These are phyloP conservation scores for Sphyrna mokarran DNA, from an alignment of 2,113 vertebrate genomes.

Conservation along the genomic window DNA sequence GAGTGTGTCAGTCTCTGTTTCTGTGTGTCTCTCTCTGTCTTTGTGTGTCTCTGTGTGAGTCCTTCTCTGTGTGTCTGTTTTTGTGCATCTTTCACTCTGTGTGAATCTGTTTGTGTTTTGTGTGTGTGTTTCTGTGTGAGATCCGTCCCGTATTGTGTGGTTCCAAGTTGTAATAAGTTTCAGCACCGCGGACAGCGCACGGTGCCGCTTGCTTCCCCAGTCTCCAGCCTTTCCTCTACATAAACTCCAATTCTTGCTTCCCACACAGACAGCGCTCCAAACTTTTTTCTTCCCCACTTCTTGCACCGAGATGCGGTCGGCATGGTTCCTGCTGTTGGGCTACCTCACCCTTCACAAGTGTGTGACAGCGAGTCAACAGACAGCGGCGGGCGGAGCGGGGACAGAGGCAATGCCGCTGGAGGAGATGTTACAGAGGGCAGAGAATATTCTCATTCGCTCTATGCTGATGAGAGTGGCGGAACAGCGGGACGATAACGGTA, in stretches of 20 bases:
- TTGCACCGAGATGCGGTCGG: constrained; percentile 58
- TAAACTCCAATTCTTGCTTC: neutral
- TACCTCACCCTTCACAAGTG: constrained; percentile 44
- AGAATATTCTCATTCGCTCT: constrained; percentile 61
- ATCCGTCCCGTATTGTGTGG: neutral
- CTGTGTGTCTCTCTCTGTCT: neutral
- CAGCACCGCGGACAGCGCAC: neutral
- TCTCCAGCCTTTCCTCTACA: neutral
- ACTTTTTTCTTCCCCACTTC: neutral
- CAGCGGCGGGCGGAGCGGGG: constrained; percentile 49
- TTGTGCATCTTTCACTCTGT: neutral
- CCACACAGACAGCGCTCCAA: neutral
- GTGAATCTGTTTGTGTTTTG: neutral
- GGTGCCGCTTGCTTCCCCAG: neutral
- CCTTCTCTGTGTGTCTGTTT: too few relatives aligned
- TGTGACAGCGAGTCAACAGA: constrained; percentile 49
- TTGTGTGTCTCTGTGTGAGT: too few relatives aligned
- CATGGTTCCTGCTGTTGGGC: constrained; percentile 55
- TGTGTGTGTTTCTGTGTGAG: neutral
- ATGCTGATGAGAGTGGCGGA: constrained; percentile 62
- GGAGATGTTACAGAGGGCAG: constrained; percentile 62
- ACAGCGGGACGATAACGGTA: constrained; percentile 54
- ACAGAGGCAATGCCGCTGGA: constrained; percentile 50
- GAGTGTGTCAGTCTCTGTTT: neutral
- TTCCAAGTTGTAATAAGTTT: neutral